Percentiles rank a stretch among this genome's conserved stretches.
These are phyloP conservation scores for Dasyurus viverrinus DNA, from an alignment of 2,113 vertebrate species.

Conservation along the genomic window DNA sequence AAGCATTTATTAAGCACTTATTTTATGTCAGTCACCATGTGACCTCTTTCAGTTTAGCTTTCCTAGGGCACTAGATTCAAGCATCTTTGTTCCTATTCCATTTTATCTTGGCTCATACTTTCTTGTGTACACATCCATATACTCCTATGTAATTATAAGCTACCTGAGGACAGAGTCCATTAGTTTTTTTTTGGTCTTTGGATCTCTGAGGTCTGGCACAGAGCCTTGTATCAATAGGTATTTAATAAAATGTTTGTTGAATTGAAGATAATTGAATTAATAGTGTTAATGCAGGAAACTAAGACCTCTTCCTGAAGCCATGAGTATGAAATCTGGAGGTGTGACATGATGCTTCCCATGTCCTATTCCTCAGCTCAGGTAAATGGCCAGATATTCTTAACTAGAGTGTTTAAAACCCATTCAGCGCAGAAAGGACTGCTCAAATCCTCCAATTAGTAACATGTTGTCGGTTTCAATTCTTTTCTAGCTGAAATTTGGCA, in stretches of 20 bases:
- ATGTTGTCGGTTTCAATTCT: constrained; percentile 63
- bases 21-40: background rate
- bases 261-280: background rate
- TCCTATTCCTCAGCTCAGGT: background rate
- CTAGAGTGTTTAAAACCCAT: background rate
- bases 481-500: constrained; percentile 57
- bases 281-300: background rate
- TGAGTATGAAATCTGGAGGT: background rate
- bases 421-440: constrained; percentile 9
- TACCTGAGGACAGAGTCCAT: background rate
- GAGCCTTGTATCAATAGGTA: background rate
- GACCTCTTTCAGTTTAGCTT: background rate
- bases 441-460: constrained; percentile 68
- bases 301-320: constrained; percentile 14
- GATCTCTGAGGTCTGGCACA: background rate
- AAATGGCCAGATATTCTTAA: background rate
- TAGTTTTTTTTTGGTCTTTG: background rate
- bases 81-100: background rate
- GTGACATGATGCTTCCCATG: background rate
- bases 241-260: background rate
- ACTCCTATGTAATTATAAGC: background rate
- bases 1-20: background rate
- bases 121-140: background rate
- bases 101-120: background rate
- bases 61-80: background rate